Base-by-base conservation (phyloP, 1,140 invertebrate species). In the Dreissena polymorpha region DNA sequence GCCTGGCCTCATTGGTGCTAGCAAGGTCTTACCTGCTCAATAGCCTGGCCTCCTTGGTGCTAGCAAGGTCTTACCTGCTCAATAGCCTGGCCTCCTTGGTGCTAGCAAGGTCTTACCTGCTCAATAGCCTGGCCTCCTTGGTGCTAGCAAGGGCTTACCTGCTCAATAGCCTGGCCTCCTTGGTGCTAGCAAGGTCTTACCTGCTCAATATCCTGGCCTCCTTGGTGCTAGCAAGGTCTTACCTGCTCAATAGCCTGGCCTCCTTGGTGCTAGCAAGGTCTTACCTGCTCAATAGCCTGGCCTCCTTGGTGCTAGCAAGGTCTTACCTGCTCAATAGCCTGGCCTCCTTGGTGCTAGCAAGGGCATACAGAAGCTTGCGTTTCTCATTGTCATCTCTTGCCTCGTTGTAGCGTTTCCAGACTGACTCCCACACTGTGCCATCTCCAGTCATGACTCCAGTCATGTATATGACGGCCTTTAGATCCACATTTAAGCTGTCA, bases 311-410 rank as follows among this genome's bases (percentile, higher is more conserved):
- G 50, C n/a, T 53, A 50, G 57, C 78, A 16, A 85, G 69, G 8
- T 39, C 39, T 39, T 8, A 85, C 84, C 68, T 82, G 49, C 49
- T 57, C 13, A 85, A 51, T 14, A 85, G 74, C n/a, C 55, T 14
- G 10, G 51, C 14, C 51, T 83, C 29, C 50, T 65, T 70, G 13
- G 84, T 60, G 51, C n/a, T 55, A 51, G 60, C 78, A 10, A 85
- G 70, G 10, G 84, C 65, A 10, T 12, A 16, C 10, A 85, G 68
- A 2, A 85, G 39, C 18, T 73, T 80, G 18, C 25, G 63, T 29
- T 83, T 82, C 49, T 85, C 84, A 12, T 72, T 60, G 10, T 65
- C 79, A 74, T 77, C 79, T n/a, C 51, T 64, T 16, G 51, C 69
- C 5, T 13, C 23, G 0, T 50, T 14, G 67, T 65, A 85, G 0